phyloP scores from a whole-genome alignment of 2,113 vertebrate genomes.

The Microcebus tavaratra region DNA sequence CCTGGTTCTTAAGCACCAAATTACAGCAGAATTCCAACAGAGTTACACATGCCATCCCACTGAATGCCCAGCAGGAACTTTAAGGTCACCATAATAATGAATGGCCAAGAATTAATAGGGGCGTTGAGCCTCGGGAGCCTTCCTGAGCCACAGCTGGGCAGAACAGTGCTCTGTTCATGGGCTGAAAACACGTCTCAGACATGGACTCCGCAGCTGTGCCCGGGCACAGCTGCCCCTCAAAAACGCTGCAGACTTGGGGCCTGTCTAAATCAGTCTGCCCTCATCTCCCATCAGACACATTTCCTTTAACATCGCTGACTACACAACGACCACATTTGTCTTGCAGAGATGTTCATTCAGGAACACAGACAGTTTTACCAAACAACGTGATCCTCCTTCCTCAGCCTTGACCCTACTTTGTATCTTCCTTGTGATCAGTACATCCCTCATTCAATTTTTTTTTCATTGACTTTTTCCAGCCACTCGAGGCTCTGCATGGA shows the following conservation, averaged over 20 bases:
- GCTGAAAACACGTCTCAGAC: constrained; percentile 74
- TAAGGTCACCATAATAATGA: constrained; percentile 83
- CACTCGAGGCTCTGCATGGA: not conserved
- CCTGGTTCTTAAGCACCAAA: constrained; percentile 72
- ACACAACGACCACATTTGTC: constrained; percentile 65
- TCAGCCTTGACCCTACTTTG: not conserved
- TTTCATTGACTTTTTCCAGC: not conserved
- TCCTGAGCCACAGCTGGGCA: constrained; percentile 85
- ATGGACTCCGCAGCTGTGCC: constrained; percentile 84
- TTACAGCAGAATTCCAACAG: constrained; percentile 84
- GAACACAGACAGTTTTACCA: not conserved
- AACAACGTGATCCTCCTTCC: constrained; percentile 21
- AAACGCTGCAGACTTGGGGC: constrained; percentile 18
- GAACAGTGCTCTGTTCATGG: constrained; percentile 86
- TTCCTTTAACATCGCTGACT: constrained; percentile 35
- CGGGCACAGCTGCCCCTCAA: constrained; percentile 54
- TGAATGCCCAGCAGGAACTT: constrained; percentile 78
- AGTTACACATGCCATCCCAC: constrained; percentile 76
- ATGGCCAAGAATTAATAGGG: constrained; percentile 80
- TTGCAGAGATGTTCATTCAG: not conserved
- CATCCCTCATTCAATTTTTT: not conserved
- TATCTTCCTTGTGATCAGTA: not conserved
- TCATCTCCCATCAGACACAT: not conserved
- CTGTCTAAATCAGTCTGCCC: constrained; percentile 26
- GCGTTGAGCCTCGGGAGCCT: constrained; percentile 65